Base-by-base conservation (phyloP, 2,113 vertebrate species). In the Copsychus sechellarum region DNA sequence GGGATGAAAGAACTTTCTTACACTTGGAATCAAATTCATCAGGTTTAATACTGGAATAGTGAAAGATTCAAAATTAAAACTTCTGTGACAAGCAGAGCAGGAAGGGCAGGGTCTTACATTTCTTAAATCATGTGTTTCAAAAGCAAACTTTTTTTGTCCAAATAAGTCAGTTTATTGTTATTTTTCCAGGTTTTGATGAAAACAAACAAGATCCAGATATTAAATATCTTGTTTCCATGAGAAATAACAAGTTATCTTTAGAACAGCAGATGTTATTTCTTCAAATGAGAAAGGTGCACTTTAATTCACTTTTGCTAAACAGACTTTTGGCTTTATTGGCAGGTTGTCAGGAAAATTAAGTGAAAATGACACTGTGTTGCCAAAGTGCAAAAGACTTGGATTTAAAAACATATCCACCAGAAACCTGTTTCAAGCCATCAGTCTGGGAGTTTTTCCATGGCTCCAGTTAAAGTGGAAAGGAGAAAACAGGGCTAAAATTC, bases 311-410 rank as follows among this genome's bases (percentile, higher is more conserved):
- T 91, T 56, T 83, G 17, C 76, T 93, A 81, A 92, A 60, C n/a
- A 78, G n/a, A 57, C 20, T 80, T 95, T 61, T 64, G 90, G 56
- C 58, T 90, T 77, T 73, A 74, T 64, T 94, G 94, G 82, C 72
- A 56, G 22, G 6, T n/a, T 70, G 62, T 92, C 81, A 93, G 88
- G 90, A 96, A 90, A 96, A 92, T 74, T 70, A 83, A 95, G 67
- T 78, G 82, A 93, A 83, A 92, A 80, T 2, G 15, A 77, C 51
- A 58, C 33, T 22, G 9, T 4, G 1, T 62, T 94, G 92, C 79
- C 88, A 90, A 86, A 94, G 62, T 78, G 69, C 43, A 81, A 92
- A 85, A 92, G 34, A 26, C 85, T 95, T 81, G 67, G 54, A 88
- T 86, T 92, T 80, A 78, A 83, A 93, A 96, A 71, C 24, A 60